Conservation (phyloP, 2,113 vertebrate genomes). For the Apeltes quadracus region DNA sequence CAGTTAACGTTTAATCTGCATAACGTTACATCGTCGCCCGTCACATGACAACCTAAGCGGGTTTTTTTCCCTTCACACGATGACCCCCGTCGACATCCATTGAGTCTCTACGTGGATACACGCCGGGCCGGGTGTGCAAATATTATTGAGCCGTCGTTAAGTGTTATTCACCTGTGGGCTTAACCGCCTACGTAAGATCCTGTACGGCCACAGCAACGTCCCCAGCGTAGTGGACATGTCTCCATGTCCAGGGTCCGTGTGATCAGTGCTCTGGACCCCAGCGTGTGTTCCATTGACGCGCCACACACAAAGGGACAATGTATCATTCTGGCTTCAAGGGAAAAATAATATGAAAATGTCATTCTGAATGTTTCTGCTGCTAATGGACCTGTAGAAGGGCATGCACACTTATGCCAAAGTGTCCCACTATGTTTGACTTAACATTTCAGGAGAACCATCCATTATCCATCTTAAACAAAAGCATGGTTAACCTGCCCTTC, state of each 20-base stretch:
- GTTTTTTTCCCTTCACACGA: background rate
- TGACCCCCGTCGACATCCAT: background rate
- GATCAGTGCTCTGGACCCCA: background rate
- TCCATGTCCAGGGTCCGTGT: background rate
- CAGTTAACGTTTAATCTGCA: background rate
- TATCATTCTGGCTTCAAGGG: background rate
- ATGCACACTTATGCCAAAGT: background rate
- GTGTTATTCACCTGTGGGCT: background rate
- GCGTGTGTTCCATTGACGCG: background rate
- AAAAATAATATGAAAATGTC: background rate
- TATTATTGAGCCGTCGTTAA: background rate
- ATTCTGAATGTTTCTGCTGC: background rate
- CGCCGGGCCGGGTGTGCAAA: conserved; percentile 15
- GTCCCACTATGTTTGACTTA: background rate
- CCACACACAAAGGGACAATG: background rate
- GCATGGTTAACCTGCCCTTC: background rate
- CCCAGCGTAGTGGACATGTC: background rate
- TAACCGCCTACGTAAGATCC: background rate
- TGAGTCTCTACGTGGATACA: conserved; percentile 3
- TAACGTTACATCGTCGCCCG: background rate
- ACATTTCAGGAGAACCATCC: background rate
- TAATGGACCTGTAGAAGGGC: background rate
- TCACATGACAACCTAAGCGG: background rate
- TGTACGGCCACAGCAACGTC: background rate
- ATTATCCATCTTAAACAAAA: background rate